Conservation (phyloP, 2,797 vertebrate species). For the Sciurus carolinensis region DNA sequence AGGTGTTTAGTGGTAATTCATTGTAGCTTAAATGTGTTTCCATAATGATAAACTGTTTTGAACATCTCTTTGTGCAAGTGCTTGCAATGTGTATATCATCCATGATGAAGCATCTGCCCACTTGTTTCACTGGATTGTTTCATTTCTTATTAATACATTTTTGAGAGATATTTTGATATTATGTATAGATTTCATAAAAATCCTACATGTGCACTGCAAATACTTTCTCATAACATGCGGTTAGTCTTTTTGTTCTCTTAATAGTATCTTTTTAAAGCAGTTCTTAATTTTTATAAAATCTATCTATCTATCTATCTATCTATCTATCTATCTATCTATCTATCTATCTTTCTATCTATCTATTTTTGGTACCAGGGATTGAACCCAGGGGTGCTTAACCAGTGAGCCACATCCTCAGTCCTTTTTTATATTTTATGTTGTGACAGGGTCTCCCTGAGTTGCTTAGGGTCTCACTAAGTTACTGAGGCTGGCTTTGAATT, state of each 20-base stretch:
- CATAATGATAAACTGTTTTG: background rate
- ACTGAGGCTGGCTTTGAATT: too few species aligned
- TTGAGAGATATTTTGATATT: slow-evolving; percentile 10
- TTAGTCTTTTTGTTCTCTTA: slow-evolving; percentile 22
- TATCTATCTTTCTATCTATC: too few species aligned
- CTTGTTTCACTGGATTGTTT: slow-evolving; percentile 41
- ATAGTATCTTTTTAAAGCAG: background rate
- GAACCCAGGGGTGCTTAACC: too few species aligned
- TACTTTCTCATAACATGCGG: background rate
- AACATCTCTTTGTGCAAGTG: background rate
- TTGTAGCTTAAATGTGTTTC: background rate
- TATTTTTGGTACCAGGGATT: too few species aligned
- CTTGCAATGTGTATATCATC: background rate
- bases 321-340: too few species aligned
- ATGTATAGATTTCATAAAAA: background rate
- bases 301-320: too few species aligned
- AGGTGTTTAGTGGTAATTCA: background rate
- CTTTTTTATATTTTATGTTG: too few species aligned
- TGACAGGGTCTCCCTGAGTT: too few species aligned
- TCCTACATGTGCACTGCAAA: background rate
- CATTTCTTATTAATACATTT: background rate
- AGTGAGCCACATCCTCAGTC: too few species aligned
- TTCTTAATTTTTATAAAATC: background rate
- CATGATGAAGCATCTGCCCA: background rate
- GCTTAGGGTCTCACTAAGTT: too few species aligned